phyloP scores from a whole-genome alignment of 2,888 invertebrate species.

The Resseliella maxima region DNA sequence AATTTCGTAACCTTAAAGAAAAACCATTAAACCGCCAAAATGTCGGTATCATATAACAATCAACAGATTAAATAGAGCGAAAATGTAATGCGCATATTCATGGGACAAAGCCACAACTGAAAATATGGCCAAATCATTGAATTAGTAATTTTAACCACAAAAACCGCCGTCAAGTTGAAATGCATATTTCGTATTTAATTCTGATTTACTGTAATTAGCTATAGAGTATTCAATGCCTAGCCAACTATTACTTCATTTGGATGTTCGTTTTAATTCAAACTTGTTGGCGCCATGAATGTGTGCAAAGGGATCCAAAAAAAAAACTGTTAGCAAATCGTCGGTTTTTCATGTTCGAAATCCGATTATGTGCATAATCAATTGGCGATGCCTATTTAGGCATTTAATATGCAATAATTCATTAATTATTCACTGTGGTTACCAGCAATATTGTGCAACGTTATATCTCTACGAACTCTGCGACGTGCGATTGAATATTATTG shows the following conservation, averaged over 20 bases:
- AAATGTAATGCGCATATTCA: background rate
- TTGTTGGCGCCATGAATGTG: background rate
- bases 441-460: no score
- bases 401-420: background rate
- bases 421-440: background rate
- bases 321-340: background rate
- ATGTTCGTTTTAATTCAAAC: background rate
- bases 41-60: no score
- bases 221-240: background rate
- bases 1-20: no score
- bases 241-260: background rate
- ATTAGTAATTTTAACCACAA: background rate
- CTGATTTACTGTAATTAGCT: background rate
- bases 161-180: background rate
- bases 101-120: background rate
- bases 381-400: background rate
- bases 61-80: no score
- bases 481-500: no score
- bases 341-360: background rate
- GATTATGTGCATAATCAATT: slow-evolving; percentile 29
- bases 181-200: background rate
- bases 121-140: background rate
- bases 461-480: no score
- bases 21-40: no score
- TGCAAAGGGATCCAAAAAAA: background rate